These are phyloP conservation scores for Pomacea canaliculata DNA, from an alignment of 2,888 invertebrate species.

Conservation along the genomic window DNA sequence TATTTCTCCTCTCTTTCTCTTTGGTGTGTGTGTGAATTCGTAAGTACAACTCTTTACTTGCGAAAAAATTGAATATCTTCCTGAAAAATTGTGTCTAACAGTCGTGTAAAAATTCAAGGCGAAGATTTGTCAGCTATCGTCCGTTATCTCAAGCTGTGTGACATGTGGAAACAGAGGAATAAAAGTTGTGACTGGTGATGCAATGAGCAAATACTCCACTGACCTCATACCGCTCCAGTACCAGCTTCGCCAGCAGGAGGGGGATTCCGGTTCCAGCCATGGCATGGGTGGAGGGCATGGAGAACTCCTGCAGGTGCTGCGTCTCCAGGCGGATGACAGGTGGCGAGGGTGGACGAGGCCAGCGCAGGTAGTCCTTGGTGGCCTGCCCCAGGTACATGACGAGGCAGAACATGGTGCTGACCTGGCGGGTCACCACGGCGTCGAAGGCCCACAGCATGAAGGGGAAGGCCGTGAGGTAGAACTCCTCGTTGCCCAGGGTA, in stretches of 20 bases:
- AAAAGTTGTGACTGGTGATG: too few relatives aligned
- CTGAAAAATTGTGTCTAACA: too few relatives aligned
- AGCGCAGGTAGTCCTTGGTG: conserved; percentile 52
- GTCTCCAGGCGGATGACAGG: conserved; percentile 55
- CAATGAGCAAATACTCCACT: conserved; percentile 3
- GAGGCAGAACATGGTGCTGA: conserved; percentile 49
- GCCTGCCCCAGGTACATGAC: conserved; percentile 59
- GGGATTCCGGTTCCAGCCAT: conserved; percentile 59
- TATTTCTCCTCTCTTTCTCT: too few relatives aligned
- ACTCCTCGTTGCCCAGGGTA: conserved; percentile 56
- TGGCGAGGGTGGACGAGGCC: conserved; percentile 55
- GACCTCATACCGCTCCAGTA: conserved; percentile 54
- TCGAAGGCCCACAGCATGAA: conserved; percentile 56
- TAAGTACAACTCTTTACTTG: too few relatives aligned
- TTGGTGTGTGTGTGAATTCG: too few relatives aligned
- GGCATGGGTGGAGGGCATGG: conserved; percentile 60
- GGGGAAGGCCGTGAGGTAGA: conserved; percentile 44
- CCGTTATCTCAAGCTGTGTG: too few relatives aligned
- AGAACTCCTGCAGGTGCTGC: conserved; percentile 50
- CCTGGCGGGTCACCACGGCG: conserved; percentile 41
- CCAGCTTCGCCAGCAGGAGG: conserved; percentile 40
- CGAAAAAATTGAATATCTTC: too few relatives aligned
- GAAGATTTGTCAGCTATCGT: too few relatives aligned
- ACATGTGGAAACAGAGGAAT: too few relatives aligned
- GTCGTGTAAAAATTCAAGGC: too few relatives aligned